A percentile compares a stretch with the other conserved stretches of the same genome.
phyloP scores from a whole-genome alignment of 2,113 vertebrate genomes.

The Siphamia tubifer region DNA sequence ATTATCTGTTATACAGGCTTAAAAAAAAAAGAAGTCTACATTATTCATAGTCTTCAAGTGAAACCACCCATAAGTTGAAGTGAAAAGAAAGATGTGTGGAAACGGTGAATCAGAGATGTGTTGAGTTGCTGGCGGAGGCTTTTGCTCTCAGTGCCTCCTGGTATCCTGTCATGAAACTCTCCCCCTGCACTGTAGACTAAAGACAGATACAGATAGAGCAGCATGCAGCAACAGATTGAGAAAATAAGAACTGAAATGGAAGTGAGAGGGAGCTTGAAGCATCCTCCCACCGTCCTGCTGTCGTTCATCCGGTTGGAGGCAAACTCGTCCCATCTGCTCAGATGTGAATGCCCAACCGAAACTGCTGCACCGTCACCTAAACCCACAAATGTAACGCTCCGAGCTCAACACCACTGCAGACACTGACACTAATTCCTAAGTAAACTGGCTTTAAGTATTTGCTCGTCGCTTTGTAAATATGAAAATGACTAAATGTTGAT shows the following conservation, averaged over 20 bases:
- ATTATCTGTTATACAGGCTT: not conserved
- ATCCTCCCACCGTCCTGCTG: slow-evolving; percentile 59
- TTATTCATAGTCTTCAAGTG: not conserved
- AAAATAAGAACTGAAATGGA: slow-evolving; percentile 44
- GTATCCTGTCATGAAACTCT: not conserved
- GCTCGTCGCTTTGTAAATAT: not conserved
- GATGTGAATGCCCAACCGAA: not conserved
- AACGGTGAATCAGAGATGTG: not conserved
- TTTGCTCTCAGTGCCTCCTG: slow-evolving; percentile 14
- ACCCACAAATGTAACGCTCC: not conserved
- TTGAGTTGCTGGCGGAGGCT: not conserved
- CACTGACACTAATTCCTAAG: not conserved
- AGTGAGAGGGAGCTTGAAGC: slow-evolving; percentile 26
- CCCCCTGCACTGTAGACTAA: slow-evolving; percentile 1
- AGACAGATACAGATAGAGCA: slow-evolving; percentile 1
- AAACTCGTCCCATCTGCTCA: slow-evolving; percentile 50
- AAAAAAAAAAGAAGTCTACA: not conserved
- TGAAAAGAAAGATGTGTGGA: not conserved
- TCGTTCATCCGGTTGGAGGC: slow-evolving; percentile 24
- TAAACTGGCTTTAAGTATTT: not conserved
- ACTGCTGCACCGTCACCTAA: slow-evolving; percentile 31
- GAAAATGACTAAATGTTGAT: slow-evolving; percentile 8
- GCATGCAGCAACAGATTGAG: slow-evolving; percentile 48
- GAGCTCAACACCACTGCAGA: slow-evolving; percentile 1
- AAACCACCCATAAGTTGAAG: not conserved